These are phyloP conservation scores for Cyanoliseus patagonus DNA, from an alignment of 2,113 vertebrate species.

Conservation along the genomic window DNA sequence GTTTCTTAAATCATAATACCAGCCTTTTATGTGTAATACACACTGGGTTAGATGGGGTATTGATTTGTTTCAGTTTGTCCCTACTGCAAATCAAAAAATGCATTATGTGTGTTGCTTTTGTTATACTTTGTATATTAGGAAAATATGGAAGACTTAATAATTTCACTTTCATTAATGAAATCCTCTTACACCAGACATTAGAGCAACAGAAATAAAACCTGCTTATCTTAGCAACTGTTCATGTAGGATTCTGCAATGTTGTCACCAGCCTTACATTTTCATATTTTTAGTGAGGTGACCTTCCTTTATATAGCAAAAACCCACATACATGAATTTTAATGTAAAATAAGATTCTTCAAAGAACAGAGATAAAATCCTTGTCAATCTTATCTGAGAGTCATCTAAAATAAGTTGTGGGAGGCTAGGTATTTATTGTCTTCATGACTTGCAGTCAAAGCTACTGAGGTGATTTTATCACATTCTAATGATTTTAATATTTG, in stretches of 20 bases:
- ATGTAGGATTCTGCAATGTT: neutral
- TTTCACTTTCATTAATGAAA: neutral
- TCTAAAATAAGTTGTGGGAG: neutral
- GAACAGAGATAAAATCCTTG: neutral
- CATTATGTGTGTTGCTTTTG: neutral
- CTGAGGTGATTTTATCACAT: neutral
- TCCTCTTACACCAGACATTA: neutral
- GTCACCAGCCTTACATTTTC: neutral
- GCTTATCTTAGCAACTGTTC: neutral
- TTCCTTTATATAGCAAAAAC: neutral
- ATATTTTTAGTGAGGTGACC: neutral
- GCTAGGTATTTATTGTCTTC: neutral
- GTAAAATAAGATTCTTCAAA: neutral
- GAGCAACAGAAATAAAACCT: neutral
- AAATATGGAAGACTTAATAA: neutral
- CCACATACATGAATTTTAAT: neutral
- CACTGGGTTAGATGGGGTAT: neutral
- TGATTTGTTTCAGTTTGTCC: neutral
- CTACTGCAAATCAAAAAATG: neutral
- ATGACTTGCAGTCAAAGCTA: neutral
- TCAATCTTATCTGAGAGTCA: neutral
- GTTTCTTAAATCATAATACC: neutral
- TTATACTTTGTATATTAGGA: neutral
- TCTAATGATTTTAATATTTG: neutral
- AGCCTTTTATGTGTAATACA: neutral